A percentile compares a stretch with the other conserved stretches of the same genome.
Evolutionary conservation across 2,113 vertebrate genomes (phyloP).

Genomic region (Leptobrachium leishanense): DNA sequence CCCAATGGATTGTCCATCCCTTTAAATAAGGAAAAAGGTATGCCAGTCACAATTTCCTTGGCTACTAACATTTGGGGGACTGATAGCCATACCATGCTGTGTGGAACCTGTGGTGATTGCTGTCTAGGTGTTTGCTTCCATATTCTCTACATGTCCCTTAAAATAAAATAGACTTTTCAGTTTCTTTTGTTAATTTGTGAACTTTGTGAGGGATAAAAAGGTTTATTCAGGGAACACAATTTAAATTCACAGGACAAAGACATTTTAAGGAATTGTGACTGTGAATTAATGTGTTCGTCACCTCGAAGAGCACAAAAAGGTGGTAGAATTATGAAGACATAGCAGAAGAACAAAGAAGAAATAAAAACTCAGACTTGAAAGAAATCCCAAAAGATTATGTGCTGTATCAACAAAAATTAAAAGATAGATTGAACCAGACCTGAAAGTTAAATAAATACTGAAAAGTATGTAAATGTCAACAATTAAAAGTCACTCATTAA

Average conservation of each 20-base stretch:
- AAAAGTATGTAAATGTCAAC: not conserved
- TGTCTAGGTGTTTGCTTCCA: too few species aligned
- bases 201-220: not conserved
- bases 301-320: not conserved
- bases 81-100: too few species aligned
- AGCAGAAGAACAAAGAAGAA: constrained; percentile 1
- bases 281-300: constrained; percentile 1
- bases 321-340: not conserved
- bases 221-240: not conserved
- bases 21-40: too few species aligned
- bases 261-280: not conserved
- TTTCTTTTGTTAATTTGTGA: not conserved
- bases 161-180: not conserved
- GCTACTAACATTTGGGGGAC: too few species aligned
- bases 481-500: not conserved
- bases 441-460: not conserved
- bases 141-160: not conserved
- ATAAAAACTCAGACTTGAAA: not conserved
- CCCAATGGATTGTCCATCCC: too few species aligned
- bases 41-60: too few species aligned
- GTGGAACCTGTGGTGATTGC: too few species aligned
- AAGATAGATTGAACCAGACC: not conserved
- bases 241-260: constrained; percentile 1
- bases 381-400: constrained; percentile 1
- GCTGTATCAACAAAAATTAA: not conserved